A percentile compares a stretch with the other conserved stretches of the same genome.
phyloP scores from a whole-genome alignment of 2,113 vertebrate genomes.

The Crotalus horridus region DNA sequence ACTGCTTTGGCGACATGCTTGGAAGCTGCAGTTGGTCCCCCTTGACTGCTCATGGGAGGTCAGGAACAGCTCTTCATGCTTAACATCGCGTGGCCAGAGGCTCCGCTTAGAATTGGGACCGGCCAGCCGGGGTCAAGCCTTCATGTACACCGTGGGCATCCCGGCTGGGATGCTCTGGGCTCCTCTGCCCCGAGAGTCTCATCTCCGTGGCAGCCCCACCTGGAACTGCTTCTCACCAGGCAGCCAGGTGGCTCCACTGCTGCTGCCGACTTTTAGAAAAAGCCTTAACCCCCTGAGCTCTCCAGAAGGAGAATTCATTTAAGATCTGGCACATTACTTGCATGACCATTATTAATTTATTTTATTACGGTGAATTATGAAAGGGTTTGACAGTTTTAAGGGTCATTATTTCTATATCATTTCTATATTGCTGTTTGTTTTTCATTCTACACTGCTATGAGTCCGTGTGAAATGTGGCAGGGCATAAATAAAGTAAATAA shows the following conservation, averaged over 20 bases:
- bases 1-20: not conserved
- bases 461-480: not conserved
- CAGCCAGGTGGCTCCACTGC: not conserved
- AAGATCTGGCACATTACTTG: not conserved
- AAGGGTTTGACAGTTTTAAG: not conserved
- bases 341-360: not conserved
- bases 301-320: not conserved
- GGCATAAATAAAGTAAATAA: not conserved
- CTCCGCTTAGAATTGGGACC: not conserved
- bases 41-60: conserved; percentile 8
- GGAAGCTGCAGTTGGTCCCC: not conserved
- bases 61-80: conserved; percentile 38
- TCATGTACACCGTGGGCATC: not conserved
- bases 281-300: not conserved
- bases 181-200: not conserved
- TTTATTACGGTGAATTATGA: not conserved
- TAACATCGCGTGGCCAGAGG: not conserved
- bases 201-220: no score
- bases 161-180: not conserved
- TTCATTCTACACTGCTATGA: rapidly evolving
- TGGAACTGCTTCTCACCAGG: not conserved
- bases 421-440: conserved; percentile 25
- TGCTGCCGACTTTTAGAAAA: not conserved
- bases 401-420: not conserved
- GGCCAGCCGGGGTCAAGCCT: not conserved